A percentile compares a stretch with the other conserved stretches of the same genome.
These are phyloP conservation scores for Brachypalpus laphriformis DNA, from an alignment of 2,888 invertebrate genomes.

Conservation along the genomic window DNA sequence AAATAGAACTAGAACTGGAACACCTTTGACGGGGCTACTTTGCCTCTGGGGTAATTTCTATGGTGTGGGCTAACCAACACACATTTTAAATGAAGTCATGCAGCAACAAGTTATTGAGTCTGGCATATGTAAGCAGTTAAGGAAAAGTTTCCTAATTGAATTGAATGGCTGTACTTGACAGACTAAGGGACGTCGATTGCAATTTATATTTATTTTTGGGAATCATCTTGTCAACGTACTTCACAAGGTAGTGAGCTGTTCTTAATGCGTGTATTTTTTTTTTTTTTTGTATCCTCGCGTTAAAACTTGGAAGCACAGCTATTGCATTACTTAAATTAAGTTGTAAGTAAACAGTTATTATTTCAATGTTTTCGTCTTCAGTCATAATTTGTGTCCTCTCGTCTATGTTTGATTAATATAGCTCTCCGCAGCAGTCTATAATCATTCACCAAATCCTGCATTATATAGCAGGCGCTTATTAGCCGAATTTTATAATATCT, in stretches of 20 bases:
- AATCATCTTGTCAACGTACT: background rate
- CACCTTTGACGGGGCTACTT: slow-evolving; percentile 24
- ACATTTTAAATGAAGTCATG: slow-evolving; percentile 44
- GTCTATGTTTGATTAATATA: no score
- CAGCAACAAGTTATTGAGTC: slow-evolving; percentile 68
- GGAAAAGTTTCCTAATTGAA: slow-evolving; percentile 46
- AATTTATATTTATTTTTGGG: background rate
- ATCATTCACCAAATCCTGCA: no score
- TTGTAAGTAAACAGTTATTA: no score
- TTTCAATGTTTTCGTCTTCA: no score
- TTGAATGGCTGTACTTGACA: slow-evolving; percentile 48
- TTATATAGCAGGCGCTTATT: no score
- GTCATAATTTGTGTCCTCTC: no score
- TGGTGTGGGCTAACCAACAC: slow-evolving; percentile 16
- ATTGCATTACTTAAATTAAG: no score
- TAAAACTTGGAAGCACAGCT: no score
- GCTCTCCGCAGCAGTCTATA: no score
- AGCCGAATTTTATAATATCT: no score
- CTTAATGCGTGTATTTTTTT: no score
- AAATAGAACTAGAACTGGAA: slow-evolving; percentile 33
- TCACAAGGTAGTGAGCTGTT: background rate
- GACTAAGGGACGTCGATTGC: background rate
- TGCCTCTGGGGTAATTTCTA: slow-evolving; percentile 39
- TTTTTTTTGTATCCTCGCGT: no score
- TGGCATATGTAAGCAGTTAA: background rate